Conservation (phyloP, 2,888 invertebrate species). For the Isotomurus palustris region DNA sequence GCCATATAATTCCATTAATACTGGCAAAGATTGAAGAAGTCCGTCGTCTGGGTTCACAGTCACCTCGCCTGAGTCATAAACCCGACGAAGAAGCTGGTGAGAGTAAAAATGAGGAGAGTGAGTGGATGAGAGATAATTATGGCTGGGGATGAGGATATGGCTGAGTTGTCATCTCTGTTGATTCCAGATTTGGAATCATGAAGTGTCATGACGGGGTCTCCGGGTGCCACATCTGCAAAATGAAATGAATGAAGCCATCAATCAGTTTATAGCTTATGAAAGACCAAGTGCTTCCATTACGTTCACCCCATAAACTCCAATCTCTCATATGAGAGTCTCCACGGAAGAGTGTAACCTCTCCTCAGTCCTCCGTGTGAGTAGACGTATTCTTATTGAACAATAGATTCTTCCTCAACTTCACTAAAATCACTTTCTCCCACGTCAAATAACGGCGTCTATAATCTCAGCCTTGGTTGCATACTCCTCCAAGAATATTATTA, state of each 20-base stretch:
- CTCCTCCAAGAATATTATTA: too few relatives aligned
- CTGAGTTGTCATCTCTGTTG: constrained; percentile 32
- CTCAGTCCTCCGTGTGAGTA: too few relatives aligned
- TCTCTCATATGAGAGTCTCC: not conserved
- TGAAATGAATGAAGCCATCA: constrained; percentile 28
- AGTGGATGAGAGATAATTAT: not conserved
- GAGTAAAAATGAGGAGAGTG: not conserved
- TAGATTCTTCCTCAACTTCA: not conserved
- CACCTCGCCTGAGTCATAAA: too few relatives aligned
- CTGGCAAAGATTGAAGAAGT: too few relatives aligned
- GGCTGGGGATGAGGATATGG: constrained; percentile 18
- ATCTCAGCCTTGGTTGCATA: too few relatives aligned
- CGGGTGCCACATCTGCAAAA: constrained; percentile 38
- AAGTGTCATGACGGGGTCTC: constrained; percentile 33
- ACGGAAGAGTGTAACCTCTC: too few relatives aligned
- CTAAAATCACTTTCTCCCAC: constrained; percentile 1
- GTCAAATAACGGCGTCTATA: too few relatives aligned
- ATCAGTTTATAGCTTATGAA: constrained; percentile 28
- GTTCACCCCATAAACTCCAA: constrained; percentile 12
- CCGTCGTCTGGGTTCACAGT: too few relatives aligned
- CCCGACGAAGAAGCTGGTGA: too few relatives aligned
- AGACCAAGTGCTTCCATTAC: constrained; percentile 6
- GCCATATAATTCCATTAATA: too few relatives aligned
- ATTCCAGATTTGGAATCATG: constrained; percentile 38
- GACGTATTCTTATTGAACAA: not conserved